Evolutionary conservation across 2,888 invertebrate genomes (phyloP), one percentile per base, ranked within the genome.

Genomic region (Cantharis flavilabris): DNA sequence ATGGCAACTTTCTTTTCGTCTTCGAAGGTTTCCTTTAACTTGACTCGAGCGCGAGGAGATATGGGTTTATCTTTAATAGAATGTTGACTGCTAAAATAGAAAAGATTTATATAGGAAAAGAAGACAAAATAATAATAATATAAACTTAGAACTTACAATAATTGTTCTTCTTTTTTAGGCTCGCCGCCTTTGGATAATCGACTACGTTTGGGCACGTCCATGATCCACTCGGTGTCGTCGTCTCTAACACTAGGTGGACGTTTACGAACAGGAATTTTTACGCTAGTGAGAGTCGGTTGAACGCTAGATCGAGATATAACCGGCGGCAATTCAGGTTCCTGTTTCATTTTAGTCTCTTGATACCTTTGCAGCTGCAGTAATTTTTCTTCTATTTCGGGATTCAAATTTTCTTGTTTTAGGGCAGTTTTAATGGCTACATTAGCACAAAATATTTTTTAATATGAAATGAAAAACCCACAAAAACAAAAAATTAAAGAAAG

Each of bases 341-440:
- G 91, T 83, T 93, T 93, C 93, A 94, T 94, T 82, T 93, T 92
- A 82, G 93, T 93, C 86, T 96, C 96, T 85, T 96, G 96, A 85
- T 95, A 96, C 71, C 95, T 92, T 88, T 97, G 97, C 83, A 97
- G 90, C 83, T 96, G 96, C 64, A 97, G 90, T 70, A 98, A 89
- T 86, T 97, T 98, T 85, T 97, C 97, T 87, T 97, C 97, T 81
- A 97, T 96, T 88, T 97, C 97, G 0, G 97, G 97, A 87, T 96
- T 95, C 23, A 97, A 90, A 87, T 96, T 97, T 85, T 97, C 96
- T 88, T 96, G 96, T 88, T 95, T 95, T 78, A 98, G 89, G n/a
- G 97, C 97, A 87, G 95, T 96, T 88, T 95, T 94, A 83, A 98
- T 97, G 13, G 97, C 97, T 97, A 90, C 74, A 90, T 89, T 80